Evolutionary conservation across 2,888 invertebrate genomes (phyloP).

Genomic region (Andrena camellia): DNA sequence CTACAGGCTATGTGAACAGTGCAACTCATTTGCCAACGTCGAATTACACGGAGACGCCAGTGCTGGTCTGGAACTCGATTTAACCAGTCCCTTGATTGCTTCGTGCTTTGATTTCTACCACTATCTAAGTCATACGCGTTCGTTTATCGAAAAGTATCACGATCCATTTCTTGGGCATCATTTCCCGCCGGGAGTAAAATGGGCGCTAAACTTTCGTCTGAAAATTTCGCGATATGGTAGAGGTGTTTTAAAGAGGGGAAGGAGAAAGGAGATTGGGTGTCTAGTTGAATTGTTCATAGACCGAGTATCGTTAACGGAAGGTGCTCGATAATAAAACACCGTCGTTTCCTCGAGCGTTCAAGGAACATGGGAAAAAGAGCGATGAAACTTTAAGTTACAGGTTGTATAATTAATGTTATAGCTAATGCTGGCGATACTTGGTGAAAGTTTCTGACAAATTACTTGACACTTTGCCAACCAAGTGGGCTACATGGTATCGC

Average conservation of each 20-base stretch:
- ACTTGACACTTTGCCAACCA: slow-evolving; percentile 45
- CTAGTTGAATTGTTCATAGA: slow-evolving; percentile 3
- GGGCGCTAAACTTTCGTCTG: not conserved
- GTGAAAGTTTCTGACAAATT: slow-evolving; percentile 47
- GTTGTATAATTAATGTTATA: slow-evolving; percentile 43
- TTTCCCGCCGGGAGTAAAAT: not conserved
- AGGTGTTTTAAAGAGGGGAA: not conserved
- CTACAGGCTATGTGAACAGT: slow-evolving; percentile 32
- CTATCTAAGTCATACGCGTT: slow-evolving; percentile 18
- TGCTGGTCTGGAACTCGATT: slow-evolving; percentile 57
- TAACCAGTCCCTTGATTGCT: slow-evolving; percentile 58
- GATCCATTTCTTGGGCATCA: slow-evolving; percentile 2
- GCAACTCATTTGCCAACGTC: slow-evolving; percentile 58
- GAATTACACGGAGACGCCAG: slow-evolving; percentile 48
- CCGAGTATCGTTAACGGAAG: slow-evolving; percentile 11
- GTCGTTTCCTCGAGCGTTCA: not conserved
- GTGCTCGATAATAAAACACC: slow-evolving; percentile 3
- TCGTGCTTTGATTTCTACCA: slow-evolving; percentile 63
- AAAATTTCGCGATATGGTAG: not conserved
- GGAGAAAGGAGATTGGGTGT: too few relatives aligned
- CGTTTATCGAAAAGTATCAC: slow-evolving; percentile 18
- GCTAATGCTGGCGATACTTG: slow-evolving; percentile 27
- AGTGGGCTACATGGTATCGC: slow-evolving; percentile 2
- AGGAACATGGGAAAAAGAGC: not conserved
- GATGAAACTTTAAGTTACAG: slow-evolving; percentile 10